Base-by-base conservation (phyloP, 1,140 invertebrate species). In the Ips typographus region DNA sequence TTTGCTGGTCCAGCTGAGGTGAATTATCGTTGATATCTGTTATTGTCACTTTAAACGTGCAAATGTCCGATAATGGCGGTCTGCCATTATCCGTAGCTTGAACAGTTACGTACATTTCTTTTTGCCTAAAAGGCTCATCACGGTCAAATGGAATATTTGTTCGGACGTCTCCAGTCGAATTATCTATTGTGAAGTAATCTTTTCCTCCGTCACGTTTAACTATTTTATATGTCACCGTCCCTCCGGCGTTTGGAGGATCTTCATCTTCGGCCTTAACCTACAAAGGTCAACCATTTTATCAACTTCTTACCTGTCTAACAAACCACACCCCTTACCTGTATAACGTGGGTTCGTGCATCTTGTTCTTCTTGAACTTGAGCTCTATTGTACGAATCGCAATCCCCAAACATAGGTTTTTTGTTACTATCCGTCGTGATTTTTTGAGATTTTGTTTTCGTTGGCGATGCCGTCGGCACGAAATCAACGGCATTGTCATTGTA, bases 1-100 rank as follows among this genome's bases (percentile, higher is more conserved):
- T 76, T n/a, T 65, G 88, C 90, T 92, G 92, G 77, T 95, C 93
- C 81, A 95, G 94, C 57, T 91, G 87, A 1, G 94, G 93, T 2
- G 83, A 80, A 76, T 95, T 95, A 78, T 96, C 94, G 81, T 96
- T 96, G 73, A 93, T 88, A 81, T 96, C 94, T 77, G 87, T 86
- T 71, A 95, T 91, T 57, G 88, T 89, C 40, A 96, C 90, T 84
- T 92, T 94, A 74, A 95, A 90, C 2, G 91, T 93, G 78, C 94
- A 96, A 40, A 93, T 89, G 75, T 94, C 92, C 73, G 94, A 92
- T 41, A 95, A 81, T 40, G 89, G 86, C 0, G 93, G 93, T 72
- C 86, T 85, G 3, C 94, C 94, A 82, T 94, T 93, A 80, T 95
- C 94, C 63, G 89, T 92, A 0, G 92, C 94, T 76, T 92, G 86